These are phyloP conservation scores for Cephus rjabovi DNA, from an alignment of 2,888 invertebrate genomes.

Conservation along the genomic window DNA sequence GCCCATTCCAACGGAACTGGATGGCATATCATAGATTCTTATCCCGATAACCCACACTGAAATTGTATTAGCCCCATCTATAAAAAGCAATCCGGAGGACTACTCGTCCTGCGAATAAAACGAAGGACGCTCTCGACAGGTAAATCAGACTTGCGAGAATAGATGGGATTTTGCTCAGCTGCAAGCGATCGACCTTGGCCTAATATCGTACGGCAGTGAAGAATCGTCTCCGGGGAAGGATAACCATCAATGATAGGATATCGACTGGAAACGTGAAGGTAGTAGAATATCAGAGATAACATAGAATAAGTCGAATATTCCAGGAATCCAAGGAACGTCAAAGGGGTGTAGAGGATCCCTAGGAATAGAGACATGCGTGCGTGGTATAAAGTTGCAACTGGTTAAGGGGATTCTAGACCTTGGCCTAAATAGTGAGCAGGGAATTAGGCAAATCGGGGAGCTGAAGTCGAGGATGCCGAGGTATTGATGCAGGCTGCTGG, in stretches of 20 bases:
- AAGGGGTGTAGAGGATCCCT: neutral
- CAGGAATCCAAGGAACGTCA: neutral
- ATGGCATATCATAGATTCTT: neutral
- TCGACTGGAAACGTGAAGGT: neutral
- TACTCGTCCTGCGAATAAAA: neutral
- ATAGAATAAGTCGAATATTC: neutral
- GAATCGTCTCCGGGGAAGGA: neutral
- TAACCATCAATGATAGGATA: neutral
- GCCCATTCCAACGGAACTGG: neutral
- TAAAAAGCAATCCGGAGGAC: neutral
- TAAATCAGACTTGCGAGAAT: neutral
- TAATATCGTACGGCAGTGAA: neutral
- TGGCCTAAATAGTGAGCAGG: conserved; percentile 53
- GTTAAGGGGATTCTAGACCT: conserved; percentile 33
- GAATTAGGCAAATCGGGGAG: conserved; percentile 52
- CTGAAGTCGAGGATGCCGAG: conserved; percentile 26
- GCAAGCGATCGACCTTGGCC: neutral
- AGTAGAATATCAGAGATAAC: neutral
- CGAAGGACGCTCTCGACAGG: neutral
- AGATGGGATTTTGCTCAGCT: neutral
- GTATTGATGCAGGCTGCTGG: conserved; percentile 50
- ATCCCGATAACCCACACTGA: neutral
- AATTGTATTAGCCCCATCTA: neutral
- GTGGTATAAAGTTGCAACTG: neutral
- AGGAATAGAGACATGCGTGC: neutral